Base-by-base conservation (phyloP, 1,140 invertebrate genomes). In the Neelides sp. region DNA sequence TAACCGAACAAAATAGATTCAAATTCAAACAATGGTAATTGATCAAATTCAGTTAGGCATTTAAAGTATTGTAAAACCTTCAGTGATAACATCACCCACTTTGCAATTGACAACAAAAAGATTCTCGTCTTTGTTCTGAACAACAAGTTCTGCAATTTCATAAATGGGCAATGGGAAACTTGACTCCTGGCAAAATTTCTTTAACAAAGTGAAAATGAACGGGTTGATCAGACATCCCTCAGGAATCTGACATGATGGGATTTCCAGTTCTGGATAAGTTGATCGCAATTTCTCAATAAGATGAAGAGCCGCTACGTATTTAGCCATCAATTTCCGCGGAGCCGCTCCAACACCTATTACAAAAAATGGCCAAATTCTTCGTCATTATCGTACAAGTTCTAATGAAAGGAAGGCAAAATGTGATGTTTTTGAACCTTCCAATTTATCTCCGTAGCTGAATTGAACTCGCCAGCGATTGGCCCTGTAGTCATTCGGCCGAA, bases 241-340 rank as follows among this genome's bases (percentile, higher is more conserved):
- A 12, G 41, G 41, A 24, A 43, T 43, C 12, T 20, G 12, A 17
- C 17, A 23, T 13, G 22, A 12, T 8, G 41, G 41, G 10, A 43
- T 4, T 13, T 43, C 27, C 12, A 24, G 7, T 22, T 43, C 22
- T 7, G 41, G 41, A 24, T 20, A 23, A 5, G 12, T 8, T 7
- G 7, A 13, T 8, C 15, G 5, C 4, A 20, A 8, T 23, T 43
- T 43, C 4, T 20, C 17, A 10, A 43, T 5, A 4, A 43, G 22
- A 43, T 43, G 20, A 43, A 20, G 27, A 23, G 41, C 41, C 12
- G 41, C 41, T 5, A 43, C 41, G 22, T 43, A 24, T 17, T 4
- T 43, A 19, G 41, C 41, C 41, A 43, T 43, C 22, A 43, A 24
- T 24, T 43, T 43, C 41, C 41, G 15, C 4, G 41, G 41, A 43